phyloP scores from a whole-genome alignment of 2,888 invertebrate genomes.

The Philereme transversata region DNA sequence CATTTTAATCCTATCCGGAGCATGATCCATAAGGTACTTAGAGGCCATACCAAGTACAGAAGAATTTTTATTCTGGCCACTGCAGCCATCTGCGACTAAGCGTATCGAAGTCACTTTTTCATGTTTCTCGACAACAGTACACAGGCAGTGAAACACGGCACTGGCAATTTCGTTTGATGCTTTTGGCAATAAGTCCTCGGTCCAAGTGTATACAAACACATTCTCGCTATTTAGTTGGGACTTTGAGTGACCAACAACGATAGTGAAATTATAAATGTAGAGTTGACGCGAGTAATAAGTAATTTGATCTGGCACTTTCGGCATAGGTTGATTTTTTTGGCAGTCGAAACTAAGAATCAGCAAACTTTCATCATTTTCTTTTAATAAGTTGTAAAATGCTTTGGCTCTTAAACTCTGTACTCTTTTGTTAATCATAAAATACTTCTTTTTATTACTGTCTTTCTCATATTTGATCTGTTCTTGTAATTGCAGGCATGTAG shows the following conservation, averaged over 20 bases:
- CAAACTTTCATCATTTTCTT: constrained; percentile 35
- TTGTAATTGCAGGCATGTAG: neutral
- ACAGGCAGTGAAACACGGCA: neutral
- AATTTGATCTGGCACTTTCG: constrained; percentile 39
- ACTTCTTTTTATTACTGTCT: neutral
- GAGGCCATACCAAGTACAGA: constrained; percentile 42
- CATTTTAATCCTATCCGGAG: no score
- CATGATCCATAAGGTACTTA: no score
- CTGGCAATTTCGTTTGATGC: neutral
- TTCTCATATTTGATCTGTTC: neutral
- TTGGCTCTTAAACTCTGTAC: constrained; percentile 39
- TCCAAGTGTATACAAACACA: neutral
- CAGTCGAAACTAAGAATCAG: constrained; percentile 37
- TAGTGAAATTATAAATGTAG: neutral
- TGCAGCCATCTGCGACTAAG: constrained; percentile 37
- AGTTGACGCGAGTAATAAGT: neutral
- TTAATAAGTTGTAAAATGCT: constrained; percentile 40
- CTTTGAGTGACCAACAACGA: neutral
- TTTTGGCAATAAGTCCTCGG: neutral
- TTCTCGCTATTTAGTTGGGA: neutral
- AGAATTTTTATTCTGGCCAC: constrained; percentile 40
- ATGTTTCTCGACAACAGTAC: neutral
- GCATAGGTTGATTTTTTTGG: constrained; percentile 35
- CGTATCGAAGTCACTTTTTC: constrained; percentile 28
- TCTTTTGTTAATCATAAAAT: constrained; percentile 35